Evolutionary conservation across 2,888 invertebrate species (phyloP).

Genomic region (Xylophagus ater): DNA sequence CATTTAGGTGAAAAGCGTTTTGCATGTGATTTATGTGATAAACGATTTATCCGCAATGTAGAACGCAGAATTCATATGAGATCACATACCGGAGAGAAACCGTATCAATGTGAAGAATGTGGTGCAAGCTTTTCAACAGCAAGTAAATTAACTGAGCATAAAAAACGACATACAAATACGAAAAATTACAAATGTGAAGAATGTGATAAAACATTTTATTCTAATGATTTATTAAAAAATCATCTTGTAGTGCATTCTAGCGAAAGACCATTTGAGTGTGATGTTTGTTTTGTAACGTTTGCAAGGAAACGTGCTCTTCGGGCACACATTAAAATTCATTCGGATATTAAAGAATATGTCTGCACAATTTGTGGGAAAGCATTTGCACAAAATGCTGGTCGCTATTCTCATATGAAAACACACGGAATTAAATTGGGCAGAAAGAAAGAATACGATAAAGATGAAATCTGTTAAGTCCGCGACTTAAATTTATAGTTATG

Average conservation of each 20-base stretch:
- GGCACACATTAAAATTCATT: slow-evolving; percentile 29
- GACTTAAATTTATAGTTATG: too few species aligned
- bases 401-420: slow-evolving; percentile 33
- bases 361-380: slow-evolving; percentile 29
- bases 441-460: too few species aligned
- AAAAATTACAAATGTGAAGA: slow-evolving; percentile 27
- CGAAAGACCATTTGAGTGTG: slow-evolving; percentile 21
- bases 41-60: slow-evolving; percentile 24
- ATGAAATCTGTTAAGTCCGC: too few species aligned
- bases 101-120: slow-evolving; percentile 29
- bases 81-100: slow-evolving; percentile 26
- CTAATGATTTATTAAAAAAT: slow-evolving; percentile 26
- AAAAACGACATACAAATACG: slow-evolving; percentile 30
- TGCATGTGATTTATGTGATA: slow-evolving; percentile 20
- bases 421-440: slow-evolving; percentile 20
- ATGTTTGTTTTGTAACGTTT: slow-evolving; percentile 27
- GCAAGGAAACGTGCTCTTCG: slow-evolving; percentile 29
- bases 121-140: slow-evolving; percentile 28
- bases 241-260: slow-evolving; percentile 31
- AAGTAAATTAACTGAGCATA: slow-evolving; percentile 27
- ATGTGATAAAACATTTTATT: slow-evolving; percentile 27
- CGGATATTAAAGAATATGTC: slow-evolving; percentile 30
- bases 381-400: slow-evolving; percentile 32
- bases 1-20: slow-evolving; percentile 8
- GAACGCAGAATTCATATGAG: slow-evolving; percentile 26